Evolutionary conservation across 2,797 vertebrate species (phyloP).

Genomic region (Cottoperca gobio): DNA sequence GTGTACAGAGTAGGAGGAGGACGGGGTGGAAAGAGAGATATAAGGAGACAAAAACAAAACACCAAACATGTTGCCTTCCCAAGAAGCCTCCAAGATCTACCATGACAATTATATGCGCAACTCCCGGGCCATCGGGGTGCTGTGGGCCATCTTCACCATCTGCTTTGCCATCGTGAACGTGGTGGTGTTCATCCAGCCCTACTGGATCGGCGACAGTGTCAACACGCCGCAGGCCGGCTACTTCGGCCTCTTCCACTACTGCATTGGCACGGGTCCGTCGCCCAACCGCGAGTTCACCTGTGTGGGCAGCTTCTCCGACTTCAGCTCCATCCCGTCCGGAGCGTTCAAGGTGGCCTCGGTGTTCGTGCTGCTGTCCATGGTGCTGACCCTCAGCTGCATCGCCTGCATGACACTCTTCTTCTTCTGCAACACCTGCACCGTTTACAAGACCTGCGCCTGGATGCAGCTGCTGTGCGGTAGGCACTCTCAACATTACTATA

Average conservation of each 20-base stretch:
- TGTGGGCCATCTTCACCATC: conserved; percentile 98
- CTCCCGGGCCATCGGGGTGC: conserved; percentile 95
- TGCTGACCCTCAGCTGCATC: conserved; percentile 97
- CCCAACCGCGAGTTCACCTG: conserved; percentile 92
- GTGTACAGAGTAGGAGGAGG: conserved; percentile 24
- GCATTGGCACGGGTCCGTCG: conserved; percentile 90
- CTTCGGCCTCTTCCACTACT: conserved; percentile 98
- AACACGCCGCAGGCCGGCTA: conserved; percentile 94
- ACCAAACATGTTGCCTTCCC: conserved; percentile 93
- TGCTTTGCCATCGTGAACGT: conserved; percentile 99
- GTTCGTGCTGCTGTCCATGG: conserved; percentile 98
- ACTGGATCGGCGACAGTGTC: conserved; percentile 98
- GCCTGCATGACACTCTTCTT: conserved; percentile 97
- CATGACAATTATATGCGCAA: conserved; percentile 96
- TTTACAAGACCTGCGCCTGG: conserved; percentile 99
- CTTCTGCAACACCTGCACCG: conserved; percentile 98
- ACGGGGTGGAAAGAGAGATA: conserved; percentile 41
- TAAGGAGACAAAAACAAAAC: conserved; percentile 7
- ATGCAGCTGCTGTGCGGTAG: conserved; percentile 98
- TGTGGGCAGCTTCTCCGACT: conserved; percentile 95
- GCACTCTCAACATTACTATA: background rate
- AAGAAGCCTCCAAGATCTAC: conserved; percentile 96
- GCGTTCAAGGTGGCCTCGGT: conserved; percentile 95
- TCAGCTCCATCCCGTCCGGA: conserved; percentile 94
- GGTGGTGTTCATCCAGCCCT: conserved; percentile 98